Evolutionary conservation across 2,797 vertebrate species (phyloP), one percentile per base, ranked within the genome.

Genomic region (Anisognathus igniventris): DNA sequence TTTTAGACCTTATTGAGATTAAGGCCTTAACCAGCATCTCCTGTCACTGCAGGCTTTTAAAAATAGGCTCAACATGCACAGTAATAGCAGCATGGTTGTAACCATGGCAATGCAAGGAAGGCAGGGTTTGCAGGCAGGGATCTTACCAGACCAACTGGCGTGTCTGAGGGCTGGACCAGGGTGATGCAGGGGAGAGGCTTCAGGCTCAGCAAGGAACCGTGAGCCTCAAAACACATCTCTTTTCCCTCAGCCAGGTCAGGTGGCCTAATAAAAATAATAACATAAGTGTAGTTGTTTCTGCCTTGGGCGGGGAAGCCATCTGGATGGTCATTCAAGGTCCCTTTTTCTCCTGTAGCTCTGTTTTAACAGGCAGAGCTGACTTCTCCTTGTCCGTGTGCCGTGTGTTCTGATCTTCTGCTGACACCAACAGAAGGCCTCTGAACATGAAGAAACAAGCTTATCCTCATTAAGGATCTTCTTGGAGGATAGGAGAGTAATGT

Each of bases 371-470:
- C 28, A 88, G 66, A 88, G 44, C 58, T 90, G 85, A 65, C 58
- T 72, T 61, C 28, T 48, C 18, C 48, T 57, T 80, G 27, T 66
- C 74, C 15, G 2, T 10, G 3, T 86, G 50, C 68, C 47, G 45
- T 48, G 72, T 2, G 0, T 31, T 92, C 80, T 8, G 6, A 33
- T 93, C 73, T 76, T 37, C 48, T 57, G 61, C 87, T 86, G 68
- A 65, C 86, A 74, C 28, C 39, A 57, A 68, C 61, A 92, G 82
- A 88, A 96, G 85, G 79, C 45, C 76, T 91, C 72, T 68, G 90
- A 92, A 74, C 76, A 76, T 80, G 71, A 60, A 82, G 86, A 93
- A 93, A 91, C 71, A 64, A 87, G 80, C 95, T 88, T 76, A 89
- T 72, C 44, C 93, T 93, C 54, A 68, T 94, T 90, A 95, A 80